These are phyloP conservation scores for Danio rerio DNA, from an alignment of 2,113 vertebrate genomes.

Conservation along the genomic window DNA sequence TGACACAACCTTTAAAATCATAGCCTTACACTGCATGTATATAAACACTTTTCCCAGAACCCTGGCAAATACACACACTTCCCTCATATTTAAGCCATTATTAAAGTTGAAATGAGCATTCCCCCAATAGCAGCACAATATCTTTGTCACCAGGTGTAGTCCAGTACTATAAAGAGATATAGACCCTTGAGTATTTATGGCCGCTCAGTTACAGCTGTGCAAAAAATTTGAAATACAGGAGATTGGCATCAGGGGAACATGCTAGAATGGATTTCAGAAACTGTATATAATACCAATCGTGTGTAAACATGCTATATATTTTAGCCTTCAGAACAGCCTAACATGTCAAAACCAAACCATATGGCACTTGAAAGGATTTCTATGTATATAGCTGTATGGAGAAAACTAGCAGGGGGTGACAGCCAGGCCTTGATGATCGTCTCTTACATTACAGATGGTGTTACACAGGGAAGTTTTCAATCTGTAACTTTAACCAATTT, in stretches of 20 bases:
- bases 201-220: background rate
- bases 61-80: background rate
- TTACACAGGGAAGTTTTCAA: conserved; percentile 16
- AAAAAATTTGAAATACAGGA: background rate
- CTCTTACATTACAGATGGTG: conserved; percentile 33
- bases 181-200: background rate
- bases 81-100: background rate
- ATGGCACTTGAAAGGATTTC: conserved; percentile 54
- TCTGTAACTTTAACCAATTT: conserved; percentile 14
- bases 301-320: conserved; percentile 42
- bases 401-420: conserved; percentile 25
- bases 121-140: background rate
- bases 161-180: conserved; percentile 9
- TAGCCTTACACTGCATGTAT: background rate
- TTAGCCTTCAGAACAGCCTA: conserved; percentile 10
- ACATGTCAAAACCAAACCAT: conserved; percentile 46
- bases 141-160: background rate
- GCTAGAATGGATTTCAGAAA: conserved; percentile 16
- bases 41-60: background rate
- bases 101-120: background rate
- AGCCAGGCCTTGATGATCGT: conserved; percentile 18
- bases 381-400: conserved; percentile 46
- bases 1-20: background rate
- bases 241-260: conserved; percentile 4
- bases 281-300: conserved; percentile 28